phyloP scores from a whole-genome alignment of 53 echinoderm and acorn worm genomes.

The Holothuria scabra region DNA sequence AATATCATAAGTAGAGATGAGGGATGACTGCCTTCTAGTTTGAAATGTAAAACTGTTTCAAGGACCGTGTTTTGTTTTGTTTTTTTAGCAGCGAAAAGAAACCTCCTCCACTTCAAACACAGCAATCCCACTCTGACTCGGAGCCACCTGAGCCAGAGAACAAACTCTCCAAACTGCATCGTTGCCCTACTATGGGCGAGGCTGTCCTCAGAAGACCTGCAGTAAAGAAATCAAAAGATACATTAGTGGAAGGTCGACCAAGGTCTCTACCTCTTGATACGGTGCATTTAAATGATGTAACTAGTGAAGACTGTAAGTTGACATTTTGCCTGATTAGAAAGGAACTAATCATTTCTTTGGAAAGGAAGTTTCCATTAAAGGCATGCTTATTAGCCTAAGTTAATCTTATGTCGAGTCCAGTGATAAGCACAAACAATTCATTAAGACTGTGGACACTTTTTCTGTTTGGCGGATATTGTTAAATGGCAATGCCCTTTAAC shows the following conservation, averaged over 20 bases:
- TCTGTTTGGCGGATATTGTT: too few relatives aligned
- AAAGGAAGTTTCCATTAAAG: too few relatives aligned
- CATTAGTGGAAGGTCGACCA: slow-evolving; percentile 64
- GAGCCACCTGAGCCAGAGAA: slow-evolving; percentile 61
- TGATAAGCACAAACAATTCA: too few relatives aligned
- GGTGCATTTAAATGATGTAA: slow-evolving; percentile 59
- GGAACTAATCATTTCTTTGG: too few relatives aligned
- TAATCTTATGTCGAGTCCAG: too few relatives aligned
- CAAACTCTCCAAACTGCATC: slow-evolving; percentile 59
- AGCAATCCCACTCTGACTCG: slow-evolving; percentile 73
- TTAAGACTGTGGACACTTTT: too few relatives aligned
- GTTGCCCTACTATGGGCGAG: slow-evolving; percentile 85
- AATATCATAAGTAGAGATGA: too few relatives aligned
- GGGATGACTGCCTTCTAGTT: too few relatives aligned
- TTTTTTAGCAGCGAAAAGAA: slow-evolving; percentile 35
- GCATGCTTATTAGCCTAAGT: too few relatives aligned
- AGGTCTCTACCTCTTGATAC: slow-evolving; percentile 84
- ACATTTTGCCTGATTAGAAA: background rate
- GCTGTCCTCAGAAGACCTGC: slow-evolving; percentile 46
- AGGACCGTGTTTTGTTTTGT: too few relatives aligned
- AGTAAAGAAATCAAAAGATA: slow-evolving; percentile 64
- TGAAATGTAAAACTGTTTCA: too few relatives aligned
- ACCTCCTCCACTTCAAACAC: slow-evolving; percentile 51
- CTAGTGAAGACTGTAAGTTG: slow-evolving; percentile 38
- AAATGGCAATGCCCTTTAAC: too few relatives aligned